phyloP scores from a whole-genome alignment of 2,888 invertebrate species.

The Aspidapion aeneum region DNA sequence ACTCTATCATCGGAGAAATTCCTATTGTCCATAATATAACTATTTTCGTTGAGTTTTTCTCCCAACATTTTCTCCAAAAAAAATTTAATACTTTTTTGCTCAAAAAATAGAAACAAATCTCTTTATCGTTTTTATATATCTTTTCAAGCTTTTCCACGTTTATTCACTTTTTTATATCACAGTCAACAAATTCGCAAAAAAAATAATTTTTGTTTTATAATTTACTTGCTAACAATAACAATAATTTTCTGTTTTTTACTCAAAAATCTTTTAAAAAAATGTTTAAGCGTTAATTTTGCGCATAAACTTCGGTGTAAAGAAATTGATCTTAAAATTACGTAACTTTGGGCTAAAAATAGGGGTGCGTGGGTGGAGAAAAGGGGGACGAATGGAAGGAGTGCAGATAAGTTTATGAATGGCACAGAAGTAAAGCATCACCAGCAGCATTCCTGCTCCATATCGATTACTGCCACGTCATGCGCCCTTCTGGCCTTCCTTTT shows the following conservation, averaged over 20 bases:
- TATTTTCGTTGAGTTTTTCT: constrained; percentile 39
- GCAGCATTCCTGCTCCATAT: not conserved
- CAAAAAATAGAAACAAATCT: constrained; percentile 5
- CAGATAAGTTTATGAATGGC: constrained; percentile 5
- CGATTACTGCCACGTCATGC: constrained; percentile 8
- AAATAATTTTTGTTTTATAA: not conserved
- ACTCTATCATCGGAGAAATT: constrained; percentile 44
- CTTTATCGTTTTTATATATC: not conserved
- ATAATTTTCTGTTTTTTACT: too few species aligned
- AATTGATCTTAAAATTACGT: too few species aligned
- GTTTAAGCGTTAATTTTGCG: too few species aligned
- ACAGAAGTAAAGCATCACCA: not conserved
- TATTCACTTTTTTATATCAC: not conserved
- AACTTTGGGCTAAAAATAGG: too few species aligned
- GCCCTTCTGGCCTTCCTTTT: not conserved
- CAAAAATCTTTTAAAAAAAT: too few species aligned
- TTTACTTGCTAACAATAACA: too few species aligned
- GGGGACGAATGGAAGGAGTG: not conserved
- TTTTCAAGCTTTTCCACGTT: too few species aligned
- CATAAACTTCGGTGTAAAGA: too few species aligned
- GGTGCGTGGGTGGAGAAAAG: not conserved
- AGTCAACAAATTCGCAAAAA: not conserved
- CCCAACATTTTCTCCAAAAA: constrained; percentile 25
- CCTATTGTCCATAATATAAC: constrained; percentile 42
- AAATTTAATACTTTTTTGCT: not conserved